Conservation (phyloP, 1,140 invertebrate genomes). For the Acyrthosiphon pisum region DNA sequence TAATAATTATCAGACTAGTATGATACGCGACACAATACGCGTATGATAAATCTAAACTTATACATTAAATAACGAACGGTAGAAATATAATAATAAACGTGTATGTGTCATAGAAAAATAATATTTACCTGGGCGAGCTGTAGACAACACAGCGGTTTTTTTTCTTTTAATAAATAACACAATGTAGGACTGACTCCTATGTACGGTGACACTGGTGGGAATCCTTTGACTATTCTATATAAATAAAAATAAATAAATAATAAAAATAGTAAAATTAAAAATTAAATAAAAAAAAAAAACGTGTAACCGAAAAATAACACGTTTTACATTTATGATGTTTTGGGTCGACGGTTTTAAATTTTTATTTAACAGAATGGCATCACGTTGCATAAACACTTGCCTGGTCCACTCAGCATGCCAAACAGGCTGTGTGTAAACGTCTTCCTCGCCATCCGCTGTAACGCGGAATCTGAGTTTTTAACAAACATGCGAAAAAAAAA, state of each 20-base stretch:
- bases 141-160: conserved; percentile 94
- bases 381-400: conserved; percentile 65
- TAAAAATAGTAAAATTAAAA: conserved; percentile 28
- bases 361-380: background rate
- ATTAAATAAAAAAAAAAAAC: background rate
- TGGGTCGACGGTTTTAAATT: background rate
- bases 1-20: background rate
- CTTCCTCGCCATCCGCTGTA: conserved; percentile 58
- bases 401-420: conserved; percentile 70
- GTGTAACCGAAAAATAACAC: conserved; percentile 22
- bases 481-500: conserved; percentile 57
- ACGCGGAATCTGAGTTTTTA: conserved; percentile 60
- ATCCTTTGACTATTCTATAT: conserved; percentile 92
- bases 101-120: background rate
- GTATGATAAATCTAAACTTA: background rate
- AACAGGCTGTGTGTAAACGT: conserved; percentile 64
- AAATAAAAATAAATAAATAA: conserved; percentile 58
- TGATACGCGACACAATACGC: background rate
- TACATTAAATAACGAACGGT: background rate
- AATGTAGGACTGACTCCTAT: conserved; percentile 96
- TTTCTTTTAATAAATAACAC: conserved; percentile 94
- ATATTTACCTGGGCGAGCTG: conserved; percentile 84
- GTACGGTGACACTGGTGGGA: conserved; percentile 96
- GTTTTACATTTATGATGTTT: conserved; percentile 7
- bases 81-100: background rate